A percentile compares a stretch with the other conserved stretches of the same genome.
Conservation (phyloP, 2,113 vertebrate species). For the Peromyscus polionotus region DNA sequence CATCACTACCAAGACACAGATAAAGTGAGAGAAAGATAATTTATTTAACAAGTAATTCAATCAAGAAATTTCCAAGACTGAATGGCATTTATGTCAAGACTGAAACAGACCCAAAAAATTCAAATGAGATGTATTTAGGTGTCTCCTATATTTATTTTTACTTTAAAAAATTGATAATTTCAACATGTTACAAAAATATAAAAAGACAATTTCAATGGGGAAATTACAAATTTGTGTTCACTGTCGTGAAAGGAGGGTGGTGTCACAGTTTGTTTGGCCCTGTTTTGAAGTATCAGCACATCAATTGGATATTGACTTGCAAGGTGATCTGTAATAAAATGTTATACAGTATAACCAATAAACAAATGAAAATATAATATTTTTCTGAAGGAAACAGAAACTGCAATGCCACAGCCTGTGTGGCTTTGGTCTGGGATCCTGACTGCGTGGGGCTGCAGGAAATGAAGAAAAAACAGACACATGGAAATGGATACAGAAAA, state of each 20-base stretch:
- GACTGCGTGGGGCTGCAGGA: not conserved
- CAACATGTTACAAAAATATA: not conserved
- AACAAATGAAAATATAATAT: not conserved
- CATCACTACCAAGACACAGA: no score
- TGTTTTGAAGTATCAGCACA: not conserved
- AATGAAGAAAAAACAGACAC: not conserved
- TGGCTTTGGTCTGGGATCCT: not conserved
- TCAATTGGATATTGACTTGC: not conserved
- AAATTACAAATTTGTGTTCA: not conserved
- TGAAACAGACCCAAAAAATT: not conserved
- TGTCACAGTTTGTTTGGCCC: not conserved
- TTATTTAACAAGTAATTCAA: slow-evolving; percentile 23
- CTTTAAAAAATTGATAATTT: slow-evolving; percentile 8
- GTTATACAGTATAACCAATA: not conserved
- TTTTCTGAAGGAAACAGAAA: slow-evolving; percentile 10
- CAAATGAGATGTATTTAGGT: not conserved
- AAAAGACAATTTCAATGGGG: not conserved
- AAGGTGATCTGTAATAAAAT: not conserved
- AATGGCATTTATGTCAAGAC: not conserved
- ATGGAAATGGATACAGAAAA: not conserved
- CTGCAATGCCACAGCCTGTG: not conserved
- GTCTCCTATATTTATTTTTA: not conserved
- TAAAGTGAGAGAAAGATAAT: not conserved
- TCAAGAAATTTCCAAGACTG: not conserved
- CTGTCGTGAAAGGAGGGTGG: not conserved